Conservation (phyloP, 35 echinoderm and acorn worm genomes). For the Ophioderma brevispina region DNA sequence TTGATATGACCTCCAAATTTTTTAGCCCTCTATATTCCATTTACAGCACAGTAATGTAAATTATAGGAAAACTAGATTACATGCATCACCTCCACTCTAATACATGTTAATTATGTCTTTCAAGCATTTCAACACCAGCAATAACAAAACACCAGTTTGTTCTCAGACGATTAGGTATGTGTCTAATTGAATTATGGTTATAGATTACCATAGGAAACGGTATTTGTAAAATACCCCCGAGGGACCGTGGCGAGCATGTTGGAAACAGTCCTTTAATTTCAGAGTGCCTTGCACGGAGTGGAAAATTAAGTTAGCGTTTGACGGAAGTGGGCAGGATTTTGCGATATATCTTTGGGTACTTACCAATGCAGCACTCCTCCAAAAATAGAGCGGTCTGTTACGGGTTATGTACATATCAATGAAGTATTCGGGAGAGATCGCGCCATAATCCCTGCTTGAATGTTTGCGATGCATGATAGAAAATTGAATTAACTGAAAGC, state of each 20-base stretch:
- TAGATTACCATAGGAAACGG: background rate
- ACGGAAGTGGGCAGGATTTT: background rate
- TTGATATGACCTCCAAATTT: too few species aligned
- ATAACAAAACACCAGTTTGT: background rate
- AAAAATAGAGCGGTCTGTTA: background rate
- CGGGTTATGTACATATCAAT: background rate
- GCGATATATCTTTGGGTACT: background rate
- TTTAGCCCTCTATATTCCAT: background rate
- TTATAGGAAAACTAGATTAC: conserved; percentile 6
- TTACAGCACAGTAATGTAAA: background rate
- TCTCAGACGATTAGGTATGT: background rate
- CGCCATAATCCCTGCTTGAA: background rate
- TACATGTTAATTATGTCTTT: background rate
- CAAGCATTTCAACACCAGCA: background rate
- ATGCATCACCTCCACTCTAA: background rate
- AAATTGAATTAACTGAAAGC: background rate
- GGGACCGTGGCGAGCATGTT: background rate
- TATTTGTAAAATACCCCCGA: background rate
- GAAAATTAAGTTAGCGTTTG: background rate
- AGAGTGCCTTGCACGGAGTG: background rate
- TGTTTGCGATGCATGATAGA: background rate
- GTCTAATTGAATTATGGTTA: background rate
- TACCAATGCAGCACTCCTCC: background rate
- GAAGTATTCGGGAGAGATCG: background rate
- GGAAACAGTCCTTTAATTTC: background rate